phyloP scores from a whole-genome alignment of 2,888 invertebrate species.

The Meta bourneti region DNA sequence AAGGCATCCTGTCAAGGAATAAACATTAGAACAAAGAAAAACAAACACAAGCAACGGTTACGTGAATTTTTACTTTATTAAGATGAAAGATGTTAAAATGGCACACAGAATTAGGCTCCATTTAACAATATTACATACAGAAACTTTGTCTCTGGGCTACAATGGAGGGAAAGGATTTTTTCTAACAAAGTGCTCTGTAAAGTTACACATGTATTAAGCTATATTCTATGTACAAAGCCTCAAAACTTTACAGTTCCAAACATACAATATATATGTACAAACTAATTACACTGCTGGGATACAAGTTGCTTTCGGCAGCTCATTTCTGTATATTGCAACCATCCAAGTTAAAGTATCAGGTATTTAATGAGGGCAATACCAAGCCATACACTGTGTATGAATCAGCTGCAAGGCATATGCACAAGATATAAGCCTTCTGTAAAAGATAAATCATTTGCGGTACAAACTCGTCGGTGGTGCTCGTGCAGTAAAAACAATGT shows the following conservation, averaged over 20 bases:
- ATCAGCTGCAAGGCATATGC: conserved; percentile 23
- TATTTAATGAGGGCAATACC: conserved; percentile 21
- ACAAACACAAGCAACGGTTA: conserved; percentile 4
- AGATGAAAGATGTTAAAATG: conserved; percentile 73
- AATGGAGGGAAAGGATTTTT: conserved; percentile 64
- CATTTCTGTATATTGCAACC: conserved; percentile 57
- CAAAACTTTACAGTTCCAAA: conserved; percentile 73
- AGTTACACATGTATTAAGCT: conserved; percentile 69
- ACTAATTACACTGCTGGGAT: conserved; percentile 74
- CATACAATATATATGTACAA: conserved; percentile 73
- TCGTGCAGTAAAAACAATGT: conserved; percentile 31
- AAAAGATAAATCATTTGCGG: conserved; percentile 51
- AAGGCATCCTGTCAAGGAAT: too few relatives aligned
- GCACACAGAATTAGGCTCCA: conserved; percentile 68
- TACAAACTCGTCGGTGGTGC: conserved; percentile 25
- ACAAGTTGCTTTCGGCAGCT: conserved; percentile 29
- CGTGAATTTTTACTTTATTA: conserved; percentile 73
- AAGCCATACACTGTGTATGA: neutral
- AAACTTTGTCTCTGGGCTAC: conserved; percentile 60
- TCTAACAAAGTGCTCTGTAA: conserved; percentile 73
- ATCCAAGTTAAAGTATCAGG: conserved; percentile 20
- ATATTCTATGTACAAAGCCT: conserved; percentile 71
- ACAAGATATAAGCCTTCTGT: conserved; percentile 45
- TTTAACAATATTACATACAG: conserved; percentile 67
- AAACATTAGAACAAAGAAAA: too few relatives aligned